Evolutionary conservation across 2,113 vertebrate genomes (phyloP).

Genomic region (Alosa alosa): DNA sequence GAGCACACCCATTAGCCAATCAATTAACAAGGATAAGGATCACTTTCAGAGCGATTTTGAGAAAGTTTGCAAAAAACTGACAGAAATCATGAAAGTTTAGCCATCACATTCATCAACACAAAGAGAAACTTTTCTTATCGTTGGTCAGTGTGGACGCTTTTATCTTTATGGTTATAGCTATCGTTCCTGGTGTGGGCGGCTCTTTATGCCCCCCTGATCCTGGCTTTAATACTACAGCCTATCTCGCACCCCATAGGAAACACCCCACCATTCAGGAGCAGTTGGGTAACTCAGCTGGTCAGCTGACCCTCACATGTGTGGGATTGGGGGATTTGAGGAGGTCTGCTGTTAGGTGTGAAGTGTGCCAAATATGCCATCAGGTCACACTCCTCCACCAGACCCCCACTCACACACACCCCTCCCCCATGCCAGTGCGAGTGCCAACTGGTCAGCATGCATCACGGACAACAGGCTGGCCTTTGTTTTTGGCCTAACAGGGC

Average conservation of each 20-base stretch:
- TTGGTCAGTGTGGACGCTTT: no score
- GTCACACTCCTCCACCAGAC: background rate
- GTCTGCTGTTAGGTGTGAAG: constrained; percentile 48
- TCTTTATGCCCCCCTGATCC: no score
- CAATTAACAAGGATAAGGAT: no score
- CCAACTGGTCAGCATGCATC: background rate
- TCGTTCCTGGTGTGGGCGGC: no score
- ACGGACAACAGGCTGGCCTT: background rate
- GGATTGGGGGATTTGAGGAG: constrained; percentile 64
- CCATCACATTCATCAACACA: no score
- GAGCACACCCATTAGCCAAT: no score
- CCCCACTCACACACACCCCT: background rate
- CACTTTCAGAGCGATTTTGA: no score
- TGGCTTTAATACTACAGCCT: background rate
- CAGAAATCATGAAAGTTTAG: no score
- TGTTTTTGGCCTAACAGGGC: background rate
- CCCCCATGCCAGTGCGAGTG: no score
- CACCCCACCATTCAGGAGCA: background rate
- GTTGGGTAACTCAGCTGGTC: constrained; percentile 49
- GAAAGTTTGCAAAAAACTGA: no score
- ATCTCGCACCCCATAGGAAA: background rate
- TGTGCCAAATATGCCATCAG: constrained; percentile 2
- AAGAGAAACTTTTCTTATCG: no score
- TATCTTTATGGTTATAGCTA: no score
- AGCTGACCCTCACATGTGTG: constrained; percentile 84